Conservation (phyloP, 2,113 vertebrate genomes). For the Phylloscopus trochiloides region DNA sequence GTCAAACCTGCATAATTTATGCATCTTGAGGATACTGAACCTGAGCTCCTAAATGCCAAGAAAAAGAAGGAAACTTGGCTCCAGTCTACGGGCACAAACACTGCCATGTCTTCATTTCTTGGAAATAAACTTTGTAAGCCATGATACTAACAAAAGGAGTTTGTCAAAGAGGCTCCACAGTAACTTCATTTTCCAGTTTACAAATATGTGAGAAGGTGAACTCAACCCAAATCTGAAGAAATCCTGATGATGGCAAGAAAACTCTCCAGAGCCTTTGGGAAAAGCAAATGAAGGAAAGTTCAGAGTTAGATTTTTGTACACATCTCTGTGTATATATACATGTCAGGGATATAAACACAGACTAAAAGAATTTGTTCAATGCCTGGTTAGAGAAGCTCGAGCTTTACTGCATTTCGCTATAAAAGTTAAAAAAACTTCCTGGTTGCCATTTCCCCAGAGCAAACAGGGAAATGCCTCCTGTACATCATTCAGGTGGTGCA, state of each 20-base stretch:
- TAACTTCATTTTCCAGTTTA: constrained; percentile 16
- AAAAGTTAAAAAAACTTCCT: constrained; percentile 14
- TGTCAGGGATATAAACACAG: constrained; percentile 7
- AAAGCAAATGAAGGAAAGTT: not conserved
- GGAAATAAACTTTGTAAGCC: not conserved
- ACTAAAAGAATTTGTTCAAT: not conserved
- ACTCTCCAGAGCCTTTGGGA: not conserved
- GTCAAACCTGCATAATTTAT: not conserved
- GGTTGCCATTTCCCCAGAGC: not conserved
- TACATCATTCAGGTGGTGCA: not conserved
- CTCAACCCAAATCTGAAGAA: not conserved
- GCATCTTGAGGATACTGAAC: not conserved
- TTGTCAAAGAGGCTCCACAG: not conserved
- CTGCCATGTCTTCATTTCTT: not conserved
- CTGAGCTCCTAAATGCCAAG: not conserved
- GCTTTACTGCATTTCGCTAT: not conserved
- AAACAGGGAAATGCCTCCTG: not conserved
- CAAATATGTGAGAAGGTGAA: constrained; percentile 13
- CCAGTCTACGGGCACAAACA: not conserved
- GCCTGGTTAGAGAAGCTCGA: not conserved
- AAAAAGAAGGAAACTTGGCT: constrained; percentile 3
- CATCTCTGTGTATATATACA: not conserved
- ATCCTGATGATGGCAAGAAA: not conserved
- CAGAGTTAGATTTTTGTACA: not conserved
- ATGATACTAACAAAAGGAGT: not conserved